phyloP scores from a whole-genome alignment of 2,888 invertebrate genomes.

The Osmoderma eremita region DNA sequence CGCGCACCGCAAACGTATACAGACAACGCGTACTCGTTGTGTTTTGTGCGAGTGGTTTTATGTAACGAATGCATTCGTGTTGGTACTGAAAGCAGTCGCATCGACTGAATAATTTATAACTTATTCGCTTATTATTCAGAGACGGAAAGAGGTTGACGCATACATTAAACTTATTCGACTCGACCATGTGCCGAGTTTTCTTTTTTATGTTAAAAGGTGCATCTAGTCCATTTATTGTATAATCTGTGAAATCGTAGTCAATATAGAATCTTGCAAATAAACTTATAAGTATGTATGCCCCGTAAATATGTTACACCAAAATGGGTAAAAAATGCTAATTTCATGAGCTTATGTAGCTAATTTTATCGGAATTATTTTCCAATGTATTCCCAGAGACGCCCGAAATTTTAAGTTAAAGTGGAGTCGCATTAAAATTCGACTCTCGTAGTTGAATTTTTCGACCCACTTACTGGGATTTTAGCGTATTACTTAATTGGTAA shows the following conservation, averaged over 20 bases:
- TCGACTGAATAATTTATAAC: conserved; percentile 37
- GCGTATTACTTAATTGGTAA: conserved; percentile 15
- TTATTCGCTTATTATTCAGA: conserved; percentile 36
- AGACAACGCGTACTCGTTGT: background rate
- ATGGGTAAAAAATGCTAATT: too few species aligned
- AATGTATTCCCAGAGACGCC: too few species aligned
- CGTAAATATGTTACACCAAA: too few species aligned
- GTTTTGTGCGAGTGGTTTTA: conserved; percentile 22
- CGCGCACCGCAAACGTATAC: background rate
- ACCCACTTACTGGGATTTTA: conserved; percentile 15
- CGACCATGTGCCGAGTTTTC: background rate
- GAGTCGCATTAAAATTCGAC: conserved; percentile 12
- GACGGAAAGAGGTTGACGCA: conserved; percentile 30
- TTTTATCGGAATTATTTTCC: too few species aligned
- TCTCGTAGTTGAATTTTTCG: background rate
- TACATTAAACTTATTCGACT: conserved; percentile 35
- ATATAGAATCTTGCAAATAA: background rate
- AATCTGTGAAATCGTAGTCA: conserved; percentile 3
- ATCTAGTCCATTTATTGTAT: conserved; percentile 15
- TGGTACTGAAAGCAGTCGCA: conserved; percentile 22
- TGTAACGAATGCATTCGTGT: conserved; percentile 17
- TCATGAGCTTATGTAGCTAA: too few species aligned
- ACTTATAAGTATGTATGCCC: too few species aligned
- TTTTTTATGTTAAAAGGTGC: conserved; percentile 28
- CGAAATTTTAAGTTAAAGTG: background rate